Conservation (phyloP, 2,797 vertebrate species). For the Coregonus sp. region DNA sequence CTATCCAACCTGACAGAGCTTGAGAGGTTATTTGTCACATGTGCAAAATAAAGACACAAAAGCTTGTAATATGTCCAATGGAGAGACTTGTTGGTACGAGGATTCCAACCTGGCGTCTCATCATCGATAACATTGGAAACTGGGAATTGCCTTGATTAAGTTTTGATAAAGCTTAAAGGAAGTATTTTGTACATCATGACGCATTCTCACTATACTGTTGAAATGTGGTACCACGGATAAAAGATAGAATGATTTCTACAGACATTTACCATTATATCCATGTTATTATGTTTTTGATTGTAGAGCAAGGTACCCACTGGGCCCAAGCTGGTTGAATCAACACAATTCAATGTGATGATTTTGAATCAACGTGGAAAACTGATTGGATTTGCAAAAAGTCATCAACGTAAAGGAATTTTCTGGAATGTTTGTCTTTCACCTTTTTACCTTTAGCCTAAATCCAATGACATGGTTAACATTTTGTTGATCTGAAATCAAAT, state of each 20-base stretch:
- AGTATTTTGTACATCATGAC: slow-evolving; percentile 16
- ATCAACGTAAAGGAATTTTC: no score
- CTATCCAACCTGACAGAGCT: no score
- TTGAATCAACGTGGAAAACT: no score
- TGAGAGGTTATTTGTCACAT: no score
- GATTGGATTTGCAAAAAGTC: no score
- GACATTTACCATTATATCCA: slow-evolving; percentile 1
- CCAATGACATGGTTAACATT: no score
- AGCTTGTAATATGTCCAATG: not conserved
- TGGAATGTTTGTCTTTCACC: no score
- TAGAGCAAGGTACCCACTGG: not conserved
- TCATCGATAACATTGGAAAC: slow-evolving; percentile 15
- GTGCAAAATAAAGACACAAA: no score
- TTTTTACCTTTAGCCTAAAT: no score
- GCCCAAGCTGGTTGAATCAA: no score
- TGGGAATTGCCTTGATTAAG: slow-evolving; percentile 10
- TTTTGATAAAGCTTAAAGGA: slow-evolving; percentile 30
- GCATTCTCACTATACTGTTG: slow-evolving; percentile 25
- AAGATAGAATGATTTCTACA: not conserved
- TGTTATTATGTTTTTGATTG: not conserved
- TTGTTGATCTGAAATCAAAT: no score
- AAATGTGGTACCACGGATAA: slow-evolving; percentile 15
- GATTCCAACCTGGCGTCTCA: slow-evolving; percentile 34
- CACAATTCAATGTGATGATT: no score
- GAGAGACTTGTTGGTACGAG: slow-evolving; percentile 28